Conservation (phyloP, 1,140 invertebrate genomes). For the Dendrolimus kikuchii region DNA sequence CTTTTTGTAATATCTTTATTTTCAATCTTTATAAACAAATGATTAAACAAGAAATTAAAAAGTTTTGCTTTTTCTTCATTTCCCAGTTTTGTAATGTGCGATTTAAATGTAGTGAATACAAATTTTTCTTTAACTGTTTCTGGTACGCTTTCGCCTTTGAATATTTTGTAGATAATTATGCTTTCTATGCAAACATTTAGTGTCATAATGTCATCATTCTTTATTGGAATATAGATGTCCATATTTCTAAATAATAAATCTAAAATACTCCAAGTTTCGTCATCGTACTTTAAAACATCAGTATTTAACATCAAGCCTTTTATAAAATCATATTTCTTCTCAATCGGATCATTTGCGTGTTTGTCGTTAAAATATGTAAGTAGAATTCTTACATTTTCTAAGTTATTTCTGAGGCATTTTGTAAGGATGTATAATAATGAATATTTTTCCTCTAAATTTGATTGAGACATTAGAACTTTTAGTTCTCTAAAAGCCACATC, state of each 20-base stretch:
- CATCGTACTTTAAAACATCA: slow-evolving; percentile 25
- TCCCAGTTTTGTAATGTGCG: slow-evolving; percentile 24
- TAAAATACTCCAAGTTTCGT: slow-evolving; percentile 30
- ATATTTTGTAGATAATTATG: slow-evolving; percentile 33
- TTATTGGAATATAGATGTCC: slow-evolving; percentile 21
- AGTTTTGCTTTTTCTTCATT: slow-evolving; percentile 27
- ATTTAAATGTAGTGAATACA: slow-evolving; percentile 29
- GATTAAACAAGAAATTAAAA: slow-evolving; percentile 35
- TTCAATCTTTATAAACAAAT: slow-evolving; percentile 19
- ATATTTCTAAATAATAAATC: slow-evolving; percentile 29
- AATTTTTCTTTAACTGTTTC: slow-evolving; percentile 31
- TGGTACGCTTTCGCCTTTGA: slow-evolving; percentile 25
- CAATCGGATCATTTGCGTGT: slow-evolving; percentile 21
- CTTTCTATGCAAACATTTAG: slow-evolving; percentile 17
- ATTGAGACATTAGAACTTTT: slow-evolving; percentile 25
- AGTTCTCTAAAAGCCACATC: slow-evolving; percentile 32
- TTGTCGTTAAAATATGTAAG: slow-evolving; percentile 35
- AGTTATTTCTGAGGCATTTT: slow-evolving; percentile 21
- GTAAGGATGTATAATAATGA: slow-evolving; percentile 31
- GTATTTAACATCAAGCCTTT: slow-evolving; percentile 20
- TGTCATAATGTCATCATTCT: slow-evolving; percentile 4
- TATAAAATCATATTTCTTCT: slow-evolving; percentile 24
- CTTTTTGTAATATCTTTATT: slow-evolving; percentile 16
- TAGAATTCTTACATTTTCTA: slow-evolving; percentile 23
- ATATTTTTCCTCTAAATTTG: slow-evolving; percentile 16